Conservation (phyloP, 1,140 invertebrate species). For the Diorhabda elongata region DNA sequence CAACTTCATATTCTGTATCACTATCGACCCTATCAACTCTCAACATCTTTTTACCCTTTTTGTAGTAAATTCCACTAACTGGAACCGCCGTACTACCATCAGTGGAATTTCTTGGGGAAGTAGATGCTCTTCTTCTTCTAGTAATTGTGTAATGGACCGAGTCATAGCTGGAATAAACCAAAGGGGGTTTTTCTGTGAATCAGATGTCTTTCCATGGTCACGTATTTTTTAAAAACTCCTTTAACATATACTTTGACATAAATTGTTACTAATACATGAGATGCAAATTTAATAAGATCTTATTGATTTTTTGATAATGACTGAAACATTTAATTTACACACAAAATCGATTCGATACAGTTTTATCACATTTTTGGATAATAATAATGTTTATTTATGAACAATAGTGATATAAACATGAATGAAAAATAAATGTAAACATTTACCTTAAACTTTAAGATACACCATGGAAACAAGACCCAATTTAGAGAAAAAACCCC, state of each 20-base stretch:
- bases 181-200: slow-evolving; percentile 15
- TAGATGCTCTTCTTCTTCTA: slow-evolving; percentile 54
- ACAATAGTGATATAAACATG: too few relatives aligned
- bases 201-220: slow-evolving; percentile 12
- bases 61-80: slow-evolving; percentile 27
- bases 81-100: slow-evolving; percentile 5
- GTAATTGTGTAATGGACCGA: slow-evolving; percentile 73
- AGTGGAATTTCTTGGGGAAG: slow-evolving; percentile 15
- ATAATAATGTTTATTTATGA: too few relatives aligned
- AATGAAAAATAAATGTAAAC: neutral
- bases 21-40: slow-evolving; percentile 29
- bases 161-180: slow-evolving; percentile 51
- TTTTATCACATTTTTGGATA: too few relatives aligned
- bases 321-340: too few relatives aligned
- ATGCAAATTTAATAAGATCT: too few relatives aligned
- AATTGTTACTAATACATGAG: too few relatives aligned
- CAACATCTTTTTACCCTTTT: slow-evolving; percentile 32
- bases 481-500: slow-evolving; percentile 17
- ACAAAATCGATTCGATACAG: too few relatives aligned
- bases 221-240: neutral
- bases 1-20: slow-evolving; percentile 35
- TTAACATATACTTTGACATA: too few relatives aligned
- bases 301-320: too few relatives aligned
- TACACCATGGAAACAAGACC: slow-evolving; percentile 16
- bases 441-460: slow-evolving; percentile 15